phyloP scores from a whole-genome alignment of 2,113 vertebrate species.

The pig (Sus scrofa) region DNA sequence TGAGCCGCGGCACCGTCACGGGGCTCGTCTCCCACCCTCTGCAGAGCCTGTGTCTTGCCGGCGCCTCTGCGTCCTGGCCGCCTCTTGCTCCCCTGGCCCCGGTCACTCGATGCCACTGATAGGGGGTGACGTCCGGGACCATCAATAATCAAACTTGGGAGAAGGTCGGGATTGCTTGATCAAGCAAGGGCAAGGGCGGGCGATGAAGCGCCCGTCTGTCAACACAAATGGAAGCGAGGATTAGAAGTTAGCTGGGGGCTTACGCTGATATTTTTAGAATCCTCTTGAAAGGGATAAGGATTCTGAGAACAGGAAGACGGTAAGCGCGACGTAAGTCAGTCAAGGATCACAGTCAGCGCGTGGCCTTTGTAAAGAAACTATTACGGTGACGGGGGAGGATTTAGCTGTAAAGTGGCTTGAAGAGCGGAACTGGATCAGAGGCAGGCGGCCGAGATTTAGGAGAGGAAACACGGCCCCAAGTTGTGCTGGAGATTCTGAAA shows the following conservation, averaged over 20 bases:
- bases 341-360: slow-evolving; percentile 84
- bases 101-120: neutral
- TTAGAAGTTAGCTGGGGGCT: slow-evolving; percentile 88
- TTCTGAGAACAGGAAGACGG: slow-evolving; percentile 80
- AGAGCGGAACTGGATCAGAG: slow-evolving; percentile 86
- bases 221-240: slow-evolving; percentile 82
- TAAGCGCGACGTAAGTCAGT: slow-evolving; percentile 64
- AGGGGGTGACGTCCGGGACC: too few relatives aligned
- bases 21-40: neutral
- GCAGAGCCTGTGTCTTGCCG: neutral
- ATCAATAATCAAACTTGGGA: slow-evolving; percentile 34
- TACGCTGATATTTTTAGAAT: slow-evolving; percentile 89
- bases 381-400: slow-evolving; percentile 80
- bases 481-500: slow-evolving; percentile 65
- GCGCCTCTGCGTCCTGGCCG: neutral
- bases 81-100: neutral
- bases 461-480: slow-evolving; percentile 48
- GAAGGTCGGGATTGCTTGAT: slow-evolving; percentile 66
- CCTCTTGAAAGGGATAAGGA: slow-evolving; percentile 85
- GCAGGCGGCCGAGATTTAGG: slow-evolving; percentile 78
- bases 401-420: slow-evolving; percentile 86
- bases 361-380: slow-evolving; percentile 80
- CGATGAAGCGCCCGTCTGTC: slow-evolving; percentile 55
- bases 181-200: slow-evolving; percentile 71
- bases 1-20: neutral